Percentiles rank a stretch among this genome's conserved stretches.
Evolutionary conservation across 2,113 vertebrate genomes (phyloP).

Genomic region (Emydura subglobosa): DNA sequence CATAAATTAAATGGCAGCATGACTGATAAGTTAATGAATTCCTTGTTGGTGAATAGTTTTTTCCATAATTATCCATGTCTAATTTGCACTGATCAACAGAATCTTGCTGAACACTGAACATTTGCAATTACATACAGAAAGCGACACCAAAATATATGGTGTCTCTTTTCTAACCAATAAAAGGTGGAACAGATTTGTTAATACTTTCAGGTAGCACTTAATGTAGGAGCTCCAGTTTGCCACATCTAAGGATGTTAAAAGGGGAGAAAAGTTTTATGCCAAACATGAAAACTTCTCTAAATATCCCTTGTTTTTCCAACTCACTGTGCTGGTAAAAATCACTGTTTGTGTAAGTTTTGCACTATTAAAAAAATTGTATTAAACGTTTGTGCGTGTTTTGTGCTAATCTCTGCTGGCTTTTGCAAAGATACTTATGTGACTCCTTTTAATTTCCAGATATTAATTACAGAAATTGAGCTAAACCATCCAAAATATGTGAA

Average conservation of each 20-base stretch:
- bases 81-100: constrained; percentile 32
- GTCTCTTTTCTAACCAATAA: not conserved
- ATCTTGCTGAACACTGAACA: not conserved
- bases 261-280: constrained; percentile 37
- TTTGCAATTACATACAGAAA: constrained; percentile 3
- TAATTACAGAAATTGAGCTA: constrained; percentile 10
- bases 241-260: constrained; percentile 12
- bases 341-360: constrained; percentile 49
- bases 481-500: not conserved
- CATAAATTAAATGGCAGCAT: not conserved
- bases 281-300: constrained; percentile 40
- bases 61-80: not conserved
- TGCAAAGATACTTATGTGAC: not conserved
- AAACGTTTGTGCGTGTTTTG: constrained; percentile 14
- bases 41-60: not conserved
- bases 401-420: not conserved
- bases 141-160: not conserved
- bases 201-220: constrained; percentile 60
- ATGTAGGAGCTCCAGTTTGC: constrained; percentile 31
- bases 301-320: constrained; percentile 39
- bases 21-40: constrained; percentile 4
- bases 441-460: not conserved
- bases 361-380: constrained; percentile 31
- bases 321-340: constrained; percentile 32
- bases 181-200: not conserved